Conservation (phyloP, 1,140 invertebrate species). For the Nymphalis io region DNA sequence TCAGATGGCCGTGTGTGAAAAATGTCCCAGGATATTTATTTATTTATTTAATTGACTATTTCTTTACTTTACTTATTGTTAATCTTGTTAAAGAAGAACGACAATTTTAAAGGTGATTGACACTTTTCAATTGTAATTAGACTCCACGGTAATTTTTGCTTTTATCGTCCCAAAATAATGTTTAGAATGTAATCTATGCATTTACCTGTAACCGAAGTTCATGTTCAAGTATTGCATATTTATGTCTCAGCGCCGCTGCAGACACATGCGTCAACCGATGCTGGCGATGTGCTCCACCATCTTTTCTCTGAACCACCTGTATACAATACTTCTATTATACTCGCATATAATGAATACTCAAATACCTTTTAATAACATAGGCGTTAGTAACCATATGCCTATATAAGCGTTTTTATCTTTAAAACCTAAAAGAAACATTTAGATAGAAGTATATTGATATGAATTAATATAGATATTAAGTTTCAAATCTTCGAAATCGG, state of each 20-base stretch:
- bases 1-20: no score
- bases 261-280: slow-evolving; percentile 63
- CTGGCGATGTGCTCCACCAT: slow-evolving; percentile 54
- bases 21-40: no score
- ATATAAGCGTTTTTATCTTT: not conserved
- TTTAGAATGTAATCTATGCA: not conserved
- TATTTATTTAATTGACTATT: no score
- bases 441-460: no score
- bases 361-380: not conserved
- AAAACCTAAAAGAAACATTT: not conserved
- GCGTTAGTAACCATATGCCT: not conserved
- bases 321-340: slow-evolving; percentile 3
- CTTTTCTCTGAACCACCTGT: slow-evolving; percentile 72
- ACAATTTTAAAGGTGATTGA: no score
- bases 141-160: not conserved
- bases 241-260: slow-evolving; percentile 71
- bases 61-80: no score
- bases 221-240: slow-evolving; percentile 77
- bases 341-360: no score
- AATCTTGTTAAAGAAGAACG: no score
- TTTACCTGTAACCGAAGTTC: slow-evolving; percentile 75
- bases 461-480: no score
- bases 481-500: no score
- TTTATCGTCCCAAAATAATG: not conserved
- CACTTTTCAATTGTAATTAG: no score